Evolutionary conservation across 2,113 vertebrate species (phyloP).

Genomic region (Rhagologus leucostigma): DNA sequence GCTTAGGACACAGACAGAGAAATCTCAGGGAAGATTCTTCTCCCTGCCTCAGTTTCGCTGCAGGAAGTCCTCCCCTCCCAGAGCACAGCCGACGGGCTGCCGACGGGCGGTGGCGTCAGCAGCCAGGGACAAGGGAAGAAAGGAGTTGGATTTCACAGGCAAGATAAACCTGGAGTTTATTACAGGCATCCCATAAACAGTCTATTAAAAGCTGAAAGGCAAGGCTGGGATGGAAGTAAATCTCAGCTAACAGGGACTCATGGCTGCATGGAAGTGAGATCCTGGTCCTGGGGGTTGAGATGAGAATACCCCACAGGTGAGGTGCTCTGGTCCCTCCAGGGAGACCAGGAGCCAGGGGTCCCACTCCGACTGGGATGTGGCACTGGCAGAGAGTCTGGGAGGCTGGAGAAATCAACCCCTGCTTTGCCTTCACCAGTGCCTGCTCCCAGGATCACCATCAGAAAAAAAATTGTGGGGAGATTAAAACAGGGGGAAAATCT

Average conservation of each 20-base stretch:
- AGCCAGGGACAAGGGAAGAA: neutral
- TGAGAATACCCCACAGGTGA: neutral
- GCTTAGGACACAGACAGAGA: fast-evolving
- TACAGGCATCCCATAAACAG: constrained; percentile 21
- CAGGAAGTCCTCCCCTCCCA: neutral
- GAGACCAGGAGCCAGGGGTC: neutral
- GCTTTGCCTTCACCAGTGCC: neutral
- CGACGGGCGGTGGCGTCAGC: neutral
- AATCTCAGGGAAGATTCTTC: neutral
- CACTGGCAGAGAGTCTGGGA: fast-evolving
- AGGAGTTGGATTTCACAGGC: constrained; percentile 44
- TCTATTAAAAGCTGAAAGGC: constrained; percentile 51
- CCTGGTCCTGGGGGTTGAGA: neutral
- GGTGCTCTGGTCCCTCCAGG: neutral
- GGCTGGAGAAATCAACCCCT: neutral
- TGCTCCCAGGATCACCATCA: neutral
- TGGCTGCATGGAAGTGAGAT: neutral
- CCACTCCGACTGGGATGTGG: neutral
- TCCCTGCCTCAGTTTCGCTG: neutral
- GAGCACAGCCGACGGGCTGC: fast-evolving
- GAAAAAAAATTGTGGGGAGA: neutral
- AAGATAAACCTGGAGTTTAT: constrained; percentile 61
- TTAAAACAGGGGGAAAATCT: neutral
- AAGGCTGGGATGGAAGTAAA: constrained; percentile 6
- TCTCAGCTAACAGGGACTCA: neutral